Evolutionary conservation across 2,113 vertebrate species (phyloP), one percentile per base, ranked within the genome.

Genomic region (Phalacrocorax brasilianus): DNA sequence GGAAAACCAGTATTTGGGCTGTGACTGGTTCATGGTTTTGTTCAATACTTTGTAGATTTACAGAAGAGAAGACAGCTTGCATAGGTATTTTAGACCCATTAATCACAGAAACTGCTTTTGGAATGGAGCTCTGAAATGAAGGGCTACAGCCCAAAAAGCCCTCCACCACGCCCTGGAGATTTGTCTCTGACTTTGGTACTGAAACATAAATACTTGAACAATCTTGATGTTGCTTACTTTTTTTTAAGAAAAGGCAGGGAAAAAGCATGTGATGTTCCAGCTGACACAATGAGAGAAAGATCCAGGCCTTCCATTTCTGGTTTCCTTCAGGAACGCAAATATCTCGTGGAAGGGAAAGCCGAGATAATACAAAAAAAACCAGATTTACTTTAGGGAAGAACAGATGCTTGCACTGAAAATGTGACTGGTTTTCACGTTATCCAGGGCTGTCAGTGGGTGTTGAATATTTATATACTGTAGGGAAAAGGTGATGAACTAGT

Each of bases 381-480:
- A 32, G 50, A 74, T 95, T 97, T 91, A 88, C 84, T 88, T 89
- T n/a, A 89, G 63, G 71, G 55, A 91, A 93, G 87, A 96, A 77
- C 94, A 97, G 93, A 95, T 97, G 94, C 96, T 89, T 83, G 63
- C 87, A 67, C 67, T 92, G 94, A 95, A 93, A 94, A 96, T 95
- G 84, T 89, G 77, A 82, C 91, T 94, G 93, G 76, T 89, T 96
- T 95, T 91, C 93, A 91, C 15, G 10, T 95, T 96, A 88, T 85
- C 87, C 81, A 56, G 67, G 71, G 77, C 81, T 95, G 91, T 89
- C 93, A 94, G 92, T 91, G 96, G 86, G 91, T 97, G 97, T 96
- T 96, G 95, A 97, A 97, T 97, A 96, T 96, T 96, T 96, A 97
- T 97, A 70, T 79, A 88, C 91, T 89, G 62, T 88, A 92, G 87